phyloP scores from a whole-genome alignment of 2,113 vertebrate genomes.

The Pomatorhinus ruficollis region DNA sequence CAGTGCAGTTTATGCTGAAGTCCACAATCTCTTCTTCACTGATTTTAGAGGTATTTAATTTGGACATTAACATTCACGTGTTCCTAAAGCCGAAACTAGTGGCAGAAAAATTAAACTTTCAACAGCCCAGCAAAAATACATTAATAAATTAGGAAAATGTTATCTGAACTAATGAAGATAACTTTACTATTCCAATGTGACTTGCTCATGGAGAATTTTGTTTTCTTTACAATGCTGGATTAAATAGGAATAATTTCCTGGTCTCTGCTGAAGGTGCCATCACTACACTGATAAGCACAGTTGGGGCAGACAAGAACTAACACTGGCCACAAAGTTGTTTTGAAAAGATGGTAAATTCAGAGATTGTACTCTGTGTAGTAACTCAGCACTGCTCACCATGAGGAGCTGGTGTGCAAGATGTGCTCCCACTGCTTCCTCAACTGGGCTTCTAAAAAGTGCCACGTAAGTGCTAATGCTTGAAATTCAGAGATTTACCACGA shows the following conservation, averaged over 20 bases:
- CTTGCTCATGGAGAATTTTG: background rate
- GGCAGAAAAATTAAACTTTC: background rate
- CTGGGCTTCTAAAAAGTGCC: background rate
- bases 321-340: background rate
- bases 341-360: background rate
- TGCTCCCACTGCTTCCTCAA: background rate
- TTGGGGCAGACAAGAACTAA: background rate
- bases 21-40: background rate
- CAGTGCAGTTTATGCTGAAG: background rate
- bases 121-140: background rate
- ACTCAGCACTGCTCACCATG: background rate
- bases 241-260: background rate
- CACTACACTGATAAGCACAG: fast-evolving
- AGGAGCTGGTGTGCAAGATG: background rate
- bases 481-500: background rate
- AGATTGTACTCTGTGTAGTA: background rate
- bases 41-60: background rate
- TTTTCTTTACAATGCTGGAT: background rate
- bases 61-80: background rate
- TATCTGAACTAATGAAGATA: background rate
- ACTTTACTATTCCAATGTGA: background rate
- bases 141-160: background rate
- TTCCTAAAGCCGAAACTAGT: background rate
- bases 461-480: background rate
- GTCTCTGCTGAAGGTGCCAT: background rate